A percentile compares a stretch with the other conserved stretches of the same genome.
Evolutionary conservation across 2,888 invertebrate species (phyloP).

Genomic region (Gari tellinella): DNA sequence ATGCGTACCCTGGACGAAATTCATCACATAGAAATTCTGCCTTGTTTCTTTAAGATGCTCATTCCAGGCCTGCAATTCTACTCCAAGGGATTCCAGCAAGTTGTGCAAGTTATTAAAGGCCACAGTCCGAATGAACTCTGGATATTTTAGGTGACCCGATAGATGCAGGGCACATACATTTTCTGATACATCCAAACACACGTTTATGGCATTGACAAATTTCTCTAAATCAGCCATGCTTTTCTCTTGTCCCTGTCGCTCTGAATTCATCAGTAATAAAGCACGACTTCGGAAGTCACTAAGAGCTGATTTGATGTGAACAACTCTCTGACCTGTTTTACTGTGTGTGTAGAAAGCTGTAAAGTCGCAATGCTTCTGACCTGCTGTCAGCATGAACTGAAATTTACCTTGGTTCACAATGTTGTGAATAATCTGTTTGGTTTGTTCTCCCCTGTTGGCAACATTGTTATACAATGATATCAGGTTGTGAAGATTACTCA

Average conservation of each 20-base stretch:
- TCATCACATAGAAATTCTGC: conserved; percentile 46
- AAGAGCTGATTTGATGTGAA: conserved; percentile 20
- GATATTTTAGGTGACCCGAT: conserved; percentile 50
- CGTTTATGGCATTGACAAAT: conserved; percentile 38
- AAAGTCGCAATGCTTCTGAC: conserved; percentile 26
- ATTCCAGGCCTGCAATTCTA: conserved; percentile 45
- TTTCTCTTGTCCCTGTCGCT: conserved; percentile 19
- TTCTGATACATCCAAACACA: conserved; percentile 36
- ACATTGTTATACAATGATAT: conserved; percentile 66
- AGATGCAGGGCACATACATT: conserved; percentile 23
- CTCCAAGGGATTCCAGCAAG: conserved; percentile 7
- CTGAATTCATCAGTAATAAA: conserved; percentile 55
- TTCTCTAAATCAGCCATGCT: conserved; percentile 22
- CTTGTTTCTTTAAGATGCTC: conserved; percentile 29
- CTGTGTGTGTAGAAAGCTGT: conserved; percentile 3
- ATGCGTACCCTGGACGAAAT: conserved; percentile 59
- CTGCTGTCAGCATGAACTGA: conserved; percentile 30
- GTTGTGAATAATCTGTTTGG: conserved; percentile 61
- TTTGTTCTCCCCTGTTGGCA: conserved; percentile 68
- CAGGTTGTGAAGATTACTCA: conserved; percentile 59
- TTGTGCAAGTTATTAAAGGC: conserved; percentile 7
- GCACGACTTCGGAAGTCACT: conserved; percentile 65
- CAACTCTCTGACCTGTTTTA: neutral
- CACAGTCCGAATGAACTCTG: conserved; percentile 5
- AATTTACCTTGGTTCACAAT: conserved; percentile 56